A percentile compares a stretch with the other conserved stretches of the same genome.
Evolutionary conservation across 2,113 vertebrate species (phyloP).

Genomic region (Rattus rattus): DNA sequence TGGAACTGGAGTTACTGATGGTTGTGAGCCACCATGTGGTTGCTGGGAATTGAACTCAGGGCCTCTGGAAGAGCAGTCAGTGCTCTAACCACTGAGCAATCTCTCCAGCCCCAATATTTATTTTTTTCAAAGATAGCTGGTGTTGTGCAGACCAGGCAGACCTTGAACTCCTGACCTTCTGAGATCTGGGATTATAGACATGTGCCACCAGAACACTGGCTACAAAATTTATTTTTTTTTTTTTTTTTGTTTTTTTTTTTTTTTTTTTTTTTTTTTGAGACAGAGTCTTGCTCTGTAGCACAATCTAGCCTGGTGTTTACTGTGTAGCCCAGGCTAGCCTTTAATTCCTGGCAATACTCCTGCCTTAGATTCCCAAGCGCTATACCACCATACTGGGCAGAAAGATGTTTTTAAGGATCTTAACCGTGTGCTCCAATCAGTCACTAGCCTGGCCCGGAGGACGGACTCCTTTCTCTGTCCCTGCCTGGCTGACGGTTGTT

Average conservation of each 20-base stretch:
- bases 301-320: neutral
- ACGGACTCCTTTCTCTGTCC: accelerated
- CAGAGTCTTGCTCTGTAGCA: neutral
- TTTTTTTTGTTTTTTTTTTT: too few relatives aligned
- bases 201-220: neutral
- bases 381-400: neutral
- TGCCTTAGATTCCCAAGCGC: too few relatives aligned
- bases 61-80: too few relatives aligned
- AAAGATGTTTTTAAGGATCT: neutral
- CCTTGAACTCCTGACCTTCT: too few relatives aligned
- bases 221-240: too few relatives aligned
- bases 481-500: neutral
- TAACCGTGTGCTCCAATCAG: neutral
- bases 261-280: neutral
- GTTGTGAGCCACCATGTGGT: too few relatives aligned
- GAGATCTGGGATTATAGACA: neutral
- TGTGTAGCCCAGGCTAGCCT: neutral
- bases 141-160: too few relatives aligned
- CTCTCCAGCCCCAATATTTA: too few relatives aligned
- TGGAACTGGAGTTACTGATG: too few relatives aligned
- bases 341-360: neutral
- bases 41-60: too few relatives aligned
- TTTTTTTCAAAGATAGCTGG: too few relatives aligned
- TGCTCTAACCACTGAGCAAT: too few relatives aligned
- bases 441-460: neutral